Evolutionary conservation across 2,113 vertebrate species (phyloP), one percentile per base, ranked within the genome.

Genomic region (Aramus guarauna): DNA sequence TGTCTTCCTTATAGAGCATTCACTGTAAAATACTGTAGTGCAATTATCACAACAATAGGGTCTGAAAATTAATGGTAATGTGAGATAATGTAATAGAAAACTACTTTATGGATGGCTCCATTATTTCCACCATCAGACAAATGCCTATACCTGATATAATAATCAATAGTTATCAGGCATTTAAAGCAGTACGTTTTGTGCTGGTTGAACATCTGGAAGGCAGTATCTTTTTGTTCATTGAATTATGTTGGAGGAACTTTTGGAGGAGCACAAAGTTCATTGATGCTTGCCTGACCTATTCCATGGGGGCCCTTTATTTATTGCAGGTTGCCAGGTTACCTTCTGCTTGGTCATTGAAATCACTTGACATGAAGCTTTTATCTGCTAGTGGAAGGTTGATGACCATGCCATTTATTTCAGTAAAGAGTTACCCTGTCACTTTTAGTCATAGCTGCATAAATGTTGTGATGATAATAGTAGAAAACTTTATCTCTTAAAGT

Each of bases 401-500:
- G 95, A 67, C 93, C 56, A 45, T 45, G 52, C 56, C 64, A 59
- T 92, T 95, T 86, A 69, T 88, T 91, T 80, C 59, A 77, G 26
- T 9, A 24, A 84, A 67, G 68, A 63, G 47, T 63, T 56, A 36
- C 84, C 66, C 83, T 92, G 73, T 64, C 58, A 39, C 60, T 87
- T 94, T 71, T 53, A 72, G 59, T 81, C 85, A 74, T 67, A 60
- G 67, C 64, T 92, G 56, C 83, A 84, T 92, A 83, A 82, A 84
- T 56, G 37, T 45, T 91, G 47, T 20, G 12, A 92, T 60, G 43
- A 81, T 81, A 80, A 92, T 48, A 71, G 56, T 4, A 75, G 47
- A n/a, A 88, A 86, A 90, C 48, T 75, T 90, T 81, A 56, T 92
- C 69, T 93, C 68, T 86, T 91, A 75, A 87, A 87, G 91, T 81